A percentile compares a stretch with the other conserved stretches of the same genome.
These are phyloP conservation scores for Micromussa lordhowensis DNA, from an alignment of 92 coral and sea anemone species.

Conservation along the genomic window DNA sequence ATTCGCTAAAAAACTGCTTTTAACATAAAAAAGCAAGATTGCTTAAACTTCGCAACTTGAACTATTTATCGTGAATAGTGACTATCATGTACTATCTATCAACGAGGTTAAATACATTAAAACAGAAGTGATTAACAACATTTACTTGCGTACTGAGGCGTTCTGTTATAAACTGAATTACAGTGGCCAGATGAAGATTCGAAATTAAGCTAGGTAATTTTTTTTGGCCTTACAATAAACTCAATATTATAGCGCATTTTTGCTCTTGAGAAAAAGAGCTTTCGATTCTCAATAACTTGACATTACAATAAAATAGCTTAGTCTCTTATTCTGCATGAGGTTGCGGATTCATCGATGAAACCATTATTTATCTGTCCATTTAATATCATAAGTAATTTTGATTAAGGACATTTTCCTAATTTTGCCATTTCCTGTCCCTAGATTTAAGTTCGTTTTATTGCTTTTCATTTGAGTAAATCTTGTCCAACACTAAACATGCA, in stretches of 20 bases:
- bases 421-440: not conserved
- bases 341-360: not conserved
- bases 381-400: not conserved
- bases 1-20: not conserved
- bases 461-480: not conserved
- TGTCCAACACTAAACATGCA: not conserved
- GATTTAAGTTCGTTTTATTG: not conserved
- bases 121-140: not conserved
- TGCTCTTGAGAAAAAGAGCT: too few relatives aligned
- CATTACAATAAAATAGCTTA: not conserved
- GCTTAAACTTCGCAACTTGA: not conserved
- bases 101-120: not conserved
- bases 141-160: not conserved
- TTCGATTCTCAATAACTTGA: not conserved
- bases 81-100: not conserved
- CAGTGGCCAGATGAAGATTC: not conserved
- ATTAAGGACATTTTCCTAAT: not conserved
- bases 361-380: too few relatives aligned
- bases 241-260: not conserved
- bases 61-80: not conserved
- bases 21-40: not conserved
- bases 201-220: not conserved
- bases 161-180: not conserved
- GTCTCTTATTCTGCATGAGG: not conserved
- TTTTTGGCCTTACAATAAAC: not conserved